phyloP scores from a whole-genome alignment of 2,888 invertebrate species.

The Mythimna ferrago region DNA sequence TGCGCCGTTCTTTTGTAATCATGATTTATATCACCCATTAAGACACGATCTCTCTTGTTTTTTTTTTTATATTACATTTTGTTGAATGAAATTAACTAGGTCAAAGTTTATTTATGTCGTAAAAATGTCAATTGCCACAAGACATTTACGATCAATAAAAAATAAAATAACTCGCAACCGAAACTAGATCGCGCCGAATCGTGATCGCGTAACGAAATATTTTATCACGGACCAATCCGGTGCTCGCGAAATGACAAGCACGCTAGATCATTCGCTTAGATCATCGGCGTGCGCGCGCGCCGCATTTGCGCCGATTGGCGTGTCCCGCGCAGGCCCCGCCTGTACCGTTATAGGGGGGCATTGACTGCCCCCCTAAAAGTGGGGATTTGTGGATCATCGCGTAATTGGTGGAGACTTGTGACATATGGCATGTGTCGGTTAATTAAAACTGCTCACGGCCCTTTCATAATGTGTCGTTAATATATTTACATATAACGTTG shows the following conservation, averaged over 20 bases:
- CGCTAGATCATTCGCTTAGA: constrained; percentile 90
- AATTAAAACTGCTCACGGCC: constrained; percentile 80
- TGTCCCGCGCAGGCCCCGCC: constrained; percentile 85
- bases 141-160: constrained; percentile 73
- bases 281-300: constrained; percentile 81
- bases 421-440: constrained; percentile 83
- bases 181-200: constrained; percentile 83
- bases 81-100: constrained; percentile 70
- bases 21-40: constrained; percentile 64
- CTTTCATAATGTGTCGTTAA: constrained; percentile 72
- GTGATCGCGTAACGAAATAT: constrained; percentile 75
- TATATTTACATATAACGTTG: constrained; percentile 68
- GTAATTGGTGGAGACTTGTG: constrained; percentile 79
- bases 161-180: constrained; percentile 65
- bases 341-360: constrained; percentile 89
- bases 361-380: constrained; percentile 85
- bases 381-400: constrained; percentile 86
- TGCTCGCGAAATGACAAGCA: constrained; percentile 87
- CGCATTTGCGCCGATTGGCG: constrained; percentile 87
- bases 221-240: constrained; percentile 85
- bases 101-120: constrained; percentile 76
- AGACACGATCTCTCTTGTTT: constrained; percentile 44
- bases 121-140: constrained; percentile 70
- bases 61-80: constrained; percentile 38
- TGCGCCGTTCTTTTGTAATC: constrained; percentile 64